Evolutionary conservation across 2,797 vertebrate species (phyloP), one percentile per base, ranked within the genome.

Genomic region (Myotis findleyi): DNA sequence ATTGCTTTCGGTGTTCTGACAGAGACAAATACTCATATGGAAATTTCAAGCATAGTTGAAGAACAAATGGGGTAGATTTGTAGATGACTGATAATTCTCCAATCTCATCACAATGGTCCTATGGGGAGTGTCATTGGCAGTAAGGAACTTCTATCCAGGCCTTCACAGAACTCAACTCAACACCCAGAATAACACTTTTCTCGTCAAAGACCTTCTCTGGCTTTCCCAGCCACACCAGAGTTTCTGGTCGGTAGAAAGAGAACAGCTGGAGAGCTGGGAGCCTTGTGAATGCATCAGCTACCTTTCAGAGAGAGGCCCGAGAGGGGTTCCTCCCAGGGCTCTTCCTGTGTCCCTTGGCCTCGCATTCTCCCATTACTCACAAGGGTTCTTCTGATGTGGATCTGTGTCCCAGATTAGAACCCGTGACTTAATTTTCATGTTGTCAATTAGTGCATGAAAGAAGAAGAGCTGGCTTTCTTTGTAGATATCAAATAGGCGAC

Each of bases 11-110:
- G 14, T 76, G 36, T 57, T 47, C 36, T 71, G 69, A 66, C 69
- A 36, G 81, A 89, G 69, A 62, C 47, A 94, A 79, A 91, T 62
- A 68, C 30, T 72, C 30, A 1, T 3, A 12, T 2, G 30, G 55
- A 83, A 47, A 73, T 92, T 86, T 72, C 44, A 82, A 87, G 30
- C 36, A 33, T 4, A 85, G 66, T n/a, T 69, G 86, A 87, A 89
- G 62, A 87, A 80, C 7, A 76, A 87, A 38, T 41, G 33, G 10
- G 12, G 57, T 91, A 76, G 36, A 44, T 66, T 57, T 95, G 30
- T 14, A 55, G 38, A 49, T 57, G 77, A 36, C 36, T 18, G 36
- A n/a, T 49, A 71, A 64, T 83, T 17, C 21, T 86, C 7, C 49
- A 5, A 62, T 87, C 8, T 86, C 68, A 62, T 85, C 41, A 7